Base-by-base conservation (phyloP, 64 coral and sea anemone species). In the Stylophora pistillata region DNA sequence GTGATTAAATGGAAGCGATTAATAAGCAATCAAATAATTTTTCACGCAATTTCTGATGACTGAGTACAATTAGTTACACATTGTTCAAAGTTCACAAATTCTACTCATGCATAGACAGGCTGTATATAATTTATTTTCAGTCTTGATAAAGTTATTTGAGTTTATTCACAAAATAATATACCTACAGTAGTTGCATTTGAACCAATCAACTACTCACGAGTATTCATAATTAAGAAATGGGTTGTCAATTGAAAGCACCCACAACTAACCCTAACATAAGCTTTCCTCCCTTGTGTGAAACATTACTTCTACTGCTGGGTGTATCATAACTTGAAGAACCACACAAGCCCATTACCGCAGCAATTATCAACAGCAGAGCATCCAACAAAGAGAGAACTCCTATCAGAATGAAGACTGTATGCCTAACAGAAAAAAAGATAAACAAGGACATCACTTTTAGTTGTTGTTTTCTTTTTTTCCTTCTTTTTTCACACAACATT, bases 251-350 rank as follows among this genome's bases (percentile, higher is more conserved):
- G n/a, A n/a, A 55, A 76, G 17, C 5, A 34, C 20, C 21, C 72
- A 0, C 72, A 74, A 59, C 59, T 78, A 71, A 86, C 90, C 81
- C 90, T 30, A 91, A 78, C 58, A 91, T 62, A 56, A 91, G 74
- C 60, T 62, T 85, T 78, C 90, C 90, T 18, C 73, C 82, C 60
- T 16, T 27, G 33, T 91, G 81, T 27, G 90, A 41, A 5, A 86
- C 3, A 5, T 76, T 65, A 26, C 90, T 81, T 29, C 90, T 91
- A 16, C 71, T 86, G 72, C 55, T 91, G 23, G 90, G 90, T 28
- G 90, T 91, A 28, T 91, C 90, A 25, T 77, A 85, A 4, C 56
- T 86, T 10, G 31, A 71, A 25, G 90, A 59, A 30, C 90, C 90
- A 86, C 63, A 56, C 81, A 86, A 27, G 21, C 81, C 90, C 37